Evolutionary conservation across 2,888 invertebrate species (phyloP).

Genomic region (Chrysotoxum bicinctum): DNA sequence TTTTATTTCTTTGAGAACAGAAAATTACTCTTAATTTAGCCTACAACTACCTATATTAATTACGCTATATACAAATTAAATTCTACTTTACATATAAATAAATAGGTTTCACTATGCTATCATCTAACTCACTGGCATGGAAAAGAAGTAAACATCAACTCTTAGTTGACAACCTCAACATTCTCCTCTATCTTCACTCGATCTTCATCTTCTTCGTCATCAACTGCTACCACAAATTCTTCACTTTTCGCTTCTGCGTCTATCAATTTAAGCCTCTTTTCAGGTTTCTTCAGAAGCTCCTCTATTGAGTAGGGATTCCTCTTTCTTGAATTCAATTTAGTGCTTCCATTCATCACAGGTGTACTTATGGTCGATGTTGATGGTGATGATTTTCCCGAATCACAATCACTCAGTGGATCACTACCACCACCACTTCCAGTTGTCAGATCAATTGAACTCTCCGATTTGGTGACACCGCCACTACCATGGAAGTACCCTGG

Average conservation of each 20-base stretch:
- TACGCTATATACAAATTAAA: constrained; percentile 38
- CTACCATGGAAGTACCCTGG: constrained; percentile 74
- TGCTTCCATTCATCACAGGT: constrained; percentile 74
- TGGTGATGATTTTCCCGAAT: constrained; percentile 81
- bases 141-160: not conserved
- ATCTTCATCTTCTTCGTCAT: constrained; percentile 62
- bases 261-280: constrained; percentile 81
- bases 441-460: constrained; percentile 80
- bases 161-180: constrained; percentile 81
- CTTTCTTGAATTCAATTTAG: constrained; percentile 80
- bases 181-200: constrained; percentile 78
- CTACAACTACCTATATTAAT: constrained; percentile 15
- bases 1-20: constrained; percentile 70
- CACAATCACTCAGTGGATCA: constrained; percentile 80
- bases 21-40: constrained; percentile 43
- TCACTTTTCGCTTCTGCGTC: constrained; percentile 38
- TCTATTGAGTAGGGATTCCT: constrained; percentile 94
- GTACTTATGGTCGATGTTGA: constrained; percentile 74
- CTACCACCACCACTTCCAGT: constrained; percentile 76
- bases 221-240: constrained; percentile 39
- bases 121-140: constrained; percentile 21
- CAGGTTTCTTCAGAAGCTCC: constrained; percentile 91
- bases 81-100: constrained; percentile 56
- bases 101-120: constrained; percentile 28
- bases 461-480: constrained; percentile 78